These are phyloP conservation scores for Holothuria glaberrima DNA, from an alignment of 35 echinoderm and acorn worm genomes.

Conservation along the genomic window DNA sequence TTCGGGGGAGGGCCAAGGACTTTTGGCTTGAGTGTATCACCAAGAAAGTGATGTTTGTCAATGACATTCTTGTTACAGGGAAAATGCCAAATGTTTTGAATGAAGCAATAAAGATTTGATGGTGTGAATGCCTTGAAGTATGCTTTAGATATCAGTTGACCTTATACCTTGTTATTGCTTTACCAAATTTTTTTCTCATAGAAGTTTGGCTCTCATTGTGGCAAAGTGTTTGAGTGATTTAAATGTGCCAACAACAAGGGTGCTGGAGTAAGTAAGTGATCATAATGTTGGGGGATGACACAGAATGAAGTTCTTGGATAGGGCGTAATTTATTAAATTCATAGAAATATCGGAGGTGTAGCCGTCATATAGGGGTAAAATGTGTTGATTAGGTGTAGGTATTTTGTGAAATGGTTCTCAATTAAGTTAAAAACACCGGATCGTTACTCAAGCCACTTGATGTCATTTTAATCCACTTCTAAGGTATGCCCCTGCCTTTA, in stretches of 20 bases:
- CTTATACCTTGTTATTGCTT: conserved; percentile 17
- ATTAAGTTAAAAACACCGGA: conserved; percentile 23
- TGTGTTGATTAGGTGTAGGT: background rate
- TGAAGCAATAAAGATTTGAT: background rate
- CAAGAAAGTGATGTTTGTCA: conserved; percentile 26
- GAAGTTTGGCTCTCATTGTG: background rate
- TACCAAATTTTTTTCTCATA: background rate
- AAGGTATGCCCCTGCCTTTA: conserved; percentile 16
- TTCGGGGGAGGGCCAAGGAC: background rate
- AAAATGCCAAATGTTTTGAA: background rate
- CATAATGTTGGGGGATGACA: conserved; percentile 37
- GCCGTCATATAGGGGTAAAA: conserved; percentile 44
- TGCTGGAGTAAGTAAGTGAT: background rate
- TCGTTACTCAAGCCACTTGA: conserved; percentile 35
- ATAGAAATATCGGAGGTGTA: conserved; percentile 46
- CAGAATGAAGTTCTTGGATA: background rate
- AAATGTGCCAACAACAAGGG: conserved; percentile 19
- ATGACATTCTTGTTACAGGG: background rate
- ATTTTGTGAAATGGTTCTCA: conserved; percentile 34
- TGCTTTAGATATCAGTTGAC: conserved; percentile 3
- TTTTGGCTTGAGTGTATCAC: background rate
- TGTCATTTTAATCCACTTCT: conserved; percentile 20
- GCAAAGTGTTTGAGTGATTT: background rate
- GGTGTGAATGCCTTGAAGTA: conserved; percentile 9
- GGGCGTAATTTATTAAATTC: conserved; percentile 25